Evolutionary conservation across 2,113 vertebrate species (phyloP), one percentile per base, ranked within the genome.

Genomic region (Platanista minor): DNA sequence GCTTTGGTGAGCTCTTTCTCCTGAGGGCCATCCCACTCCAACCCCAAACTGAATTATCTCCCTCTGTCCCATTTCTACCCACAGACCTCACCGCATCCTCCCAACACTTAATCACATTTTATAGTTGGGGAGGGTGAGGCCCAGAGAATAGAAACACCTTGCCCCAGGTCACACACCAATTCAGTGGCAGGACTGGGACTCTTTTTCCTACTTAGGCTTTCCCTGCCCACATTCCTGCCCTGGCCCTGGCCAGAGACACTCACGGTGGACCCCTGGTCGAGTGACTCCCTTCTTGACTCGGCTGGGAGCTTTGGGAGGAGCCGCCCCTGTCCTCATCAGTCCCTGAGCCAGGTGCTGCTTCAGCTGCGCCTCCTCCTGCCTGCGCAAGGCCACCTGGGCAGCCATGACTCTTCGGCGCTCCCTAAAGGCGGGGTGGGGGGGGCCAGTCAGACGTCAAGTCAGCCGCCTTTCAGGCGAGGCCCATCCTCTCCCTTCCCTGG

Each of bases 371-470:
- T 98, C 98, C 89, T 98, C 98, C 77, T 98, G 97, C 72, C 98
- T 95, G 5, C 98, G 97, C 59, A 98, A 83, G 64, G 98, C 98
- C 57, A 98, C 98, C 67, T 98, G 98, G 66, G 98, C 98, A 36
- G 98, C 98, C 98, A 98, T 98, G 95, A 98, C 85, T 31, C 96
- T 96, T 13, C 98, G 97, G 43, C 98, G 97, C 74, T 98, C 98
- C 95, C 98, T 98, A 66, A 75, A 90, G 49, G 12, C n/a, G n/a
- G n/a, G n/a, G n/a, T n/a, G 1, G 29, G 46, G 27, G 31, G 3
- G n/a, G 31, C 1, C n/a, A 54, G 85, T 74, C 61, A 82, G 59
- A 71, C 27, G 25, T 57, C 41, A 84, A 23, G 15, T 61, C 36
- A 87, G 61, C 36, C 23, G 13, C 27, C 15, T 13, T 87, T 59